Conservation (phyloP, 2,113 vertebrate genomes). For the Protobothrops mucrosquamatus region DNA sequence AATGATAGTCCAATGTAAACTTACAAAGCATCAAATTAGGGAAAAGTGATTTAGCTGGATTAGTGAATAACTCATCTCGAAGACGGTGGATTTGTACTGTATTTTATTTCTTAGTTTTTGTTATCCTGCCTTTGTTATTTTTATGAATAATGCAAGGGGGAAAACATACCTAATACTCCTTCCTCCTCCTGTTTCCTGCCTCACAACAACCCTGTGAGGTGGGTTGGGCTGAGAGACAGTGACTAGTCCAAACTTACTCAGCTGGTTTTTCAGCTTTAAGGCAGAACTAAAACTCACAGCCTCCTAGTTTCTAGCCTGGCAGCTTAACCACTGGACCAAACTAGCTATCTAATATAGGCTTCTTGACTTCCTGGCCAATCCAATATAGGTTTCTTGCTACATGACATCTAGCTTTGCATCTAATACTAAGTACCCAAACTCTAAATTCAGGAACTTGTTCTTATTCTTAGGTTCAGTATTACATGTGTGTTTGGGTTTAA, state of each 20-base stretch:
- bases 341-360: not conserved
- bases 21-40: not conserved
- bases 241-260: not conserved
- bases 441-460: not conserved
- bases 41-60: not conserved
- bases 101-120: not conserved
- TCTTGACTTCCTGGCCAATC: not conserved
- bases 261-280: not conserved
- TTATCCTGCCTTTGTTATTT: not conserved
- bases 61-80: not conserved
- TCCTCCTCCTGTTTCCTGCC: not conserved
- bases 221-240: not conserved
- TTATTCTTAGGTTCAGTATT: not conserved
- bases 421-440: not conserved
- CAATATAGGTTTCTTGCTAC: not conserved
- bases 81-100: not conserved
- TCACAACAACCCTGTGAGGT: not conserved
- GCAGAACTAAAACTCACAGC: not conserved
- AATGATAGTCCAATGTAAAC: not conserved
- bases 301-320: not conserved
- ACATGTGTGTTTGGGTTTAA: not conserved
- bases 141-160: not conserved
- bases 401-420: not conserved
- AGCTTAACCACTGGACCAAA: not conserved
- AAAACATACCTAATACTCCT: not conserved